These are phyloP conservation scores for Hypomecis atomaria DNA, from an alignment of 2,888 invertebrate genomes.

Conservation along the genomic window DNA sequence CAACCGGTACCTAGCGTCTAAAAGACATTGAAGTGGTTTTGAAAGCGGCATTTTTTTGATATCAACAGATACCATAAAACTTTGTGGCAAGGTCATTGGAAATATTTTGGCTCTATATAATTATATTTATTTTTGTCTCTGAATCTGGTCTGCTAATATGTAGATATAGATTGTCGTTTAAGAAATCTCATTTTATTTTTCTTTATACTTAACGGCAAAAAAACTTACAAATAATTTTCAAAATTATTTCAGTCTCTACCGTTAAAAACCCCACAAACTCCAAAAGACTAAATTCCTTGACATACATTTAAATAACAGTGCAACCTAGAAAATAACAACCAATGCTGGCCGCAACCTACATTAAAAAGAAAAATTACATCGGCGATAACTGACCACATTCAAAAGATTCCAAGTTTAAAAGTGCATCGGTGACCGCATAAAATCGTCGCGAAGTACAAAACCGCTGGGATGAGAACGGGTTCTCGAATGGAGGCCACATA, in stretches of 20 bases:
- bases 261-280: constrained; percentile 16
- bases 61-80: too few species aligned
- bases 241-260: constrained; percentile 1
- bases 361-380: constrained; percentile 17
- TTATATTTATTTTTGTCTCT: too few species aligned
- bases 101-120: too few species aligned
- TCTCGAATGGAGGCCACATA: constrained; percentile 47
- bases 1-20: too few species aligned
- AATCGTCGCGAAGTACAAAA: constrained; percentile 41
- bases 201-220: not conserved
- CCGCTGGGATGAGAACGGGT: constrained; percentile 46
- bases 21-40: too few species aligned
- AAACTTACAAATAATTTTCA: not conserved
- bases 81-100: too few species aligned
- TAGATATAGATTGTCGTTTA: too few species aligned
- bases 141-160: too few species aligned
- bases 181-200: not conserved
- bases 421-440: constrained; percentile 40
- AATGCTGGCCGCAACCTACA: constrained; percentile 20
- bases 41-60: too few species aligned
- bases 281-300: constrained; percentile 11
- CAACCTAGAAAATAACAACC: constrained; percentile 26
- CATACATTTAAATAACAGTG: constrained; percentile 21
- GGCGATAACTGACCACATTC: constrained; percentile 26
- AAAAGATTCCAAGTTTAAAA: constrained; percentile 27